These are phyloP conservation scores for Pituophis catenifer DNA, from an alignment of 2,113 vertebrate genomes.

Conservation along the genomic window DNA sequence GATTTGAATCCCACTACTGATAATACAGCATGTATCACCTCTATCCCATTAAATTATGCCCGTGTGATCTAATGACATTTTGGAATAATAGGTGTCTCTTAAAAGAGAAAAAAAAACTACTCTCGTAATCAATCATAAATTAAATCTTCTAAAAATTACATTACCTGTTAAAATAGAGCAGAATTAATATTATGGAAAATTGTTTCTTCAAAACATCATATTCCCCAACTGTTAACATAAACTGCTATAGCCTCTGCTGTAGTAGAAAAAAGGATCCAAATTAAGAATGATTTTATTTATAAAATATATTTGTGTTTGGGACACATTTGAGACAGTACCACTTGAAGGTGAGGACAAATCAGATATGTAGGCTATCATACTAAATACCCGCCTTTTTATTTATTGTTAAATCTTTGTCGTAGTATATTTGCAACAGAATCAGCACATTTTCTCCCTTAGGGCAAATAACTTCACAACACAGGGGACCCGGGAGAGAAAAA, in stretches of 20 bases:
- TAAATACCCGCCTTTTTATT: not conserved
- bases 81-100: not conserved
- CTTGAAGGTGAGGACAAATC: not conserved
- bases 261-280: not conserved
- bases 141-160: not conserved
- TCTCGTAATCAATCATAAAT: not conserved
- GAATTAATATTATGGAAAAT: not conserved
- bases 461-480: not conserved
- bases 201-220: not conserved
- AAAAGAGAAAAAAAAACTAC: not conserved
- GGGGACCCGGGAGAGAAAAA: not conserved
- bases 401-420: not conserved
- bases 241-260: not conserved
- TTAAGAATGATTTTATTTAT: not conserved
- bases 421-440: not conserved
- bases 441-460: not conserved
- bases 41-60: not conserved
- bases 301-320: too few relatives aligned
- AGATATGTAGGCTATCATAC: not conserved
- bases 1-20: too few relatives aligned
- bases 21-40: too few relatives aligned
- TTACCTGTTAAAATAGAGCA: not conserved
- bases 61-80: not conserved
- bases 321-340: too few relatives aligned
- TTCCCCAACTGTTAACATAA: not conserved